A percentile compares a stretch with the other conserved stretches of the same genome.
Evolutionary conservation across 2,113 vertebrate species (phyloP).

Genomic region (Stictonetta naevosa): DNA sequence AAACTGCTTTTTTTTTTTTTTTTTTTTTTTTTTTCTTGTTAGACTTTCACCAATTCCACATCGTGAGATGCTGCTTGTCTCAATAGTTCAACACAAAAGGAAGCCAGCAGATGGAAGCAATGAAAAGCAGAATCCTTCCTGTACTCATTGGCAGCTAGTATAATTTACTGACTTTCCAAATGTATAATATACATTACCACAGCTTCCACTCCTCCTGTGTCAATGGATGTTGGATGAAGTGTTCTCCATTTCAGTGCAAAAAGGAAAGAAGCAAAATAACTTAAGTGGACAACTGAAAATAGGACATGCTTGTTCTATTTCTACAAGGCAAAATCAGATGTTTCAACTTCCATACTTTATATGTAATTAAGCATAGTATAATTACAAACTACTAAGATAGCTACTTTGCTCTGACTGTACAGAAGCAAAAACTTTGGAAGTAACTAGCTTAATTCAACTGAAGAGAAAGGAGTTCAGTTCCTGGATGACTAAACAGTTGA

Average conservation of each 20-base stretch:
- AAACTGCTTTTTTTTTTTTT: not conserved
- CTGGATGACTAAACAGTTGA: not conserved
- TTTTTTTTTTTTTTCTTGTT: not conserved
- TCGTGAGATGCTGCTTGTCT: not conserved
- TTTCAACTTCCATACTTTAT: not conserved
- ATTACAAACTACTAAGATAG: not conserved
- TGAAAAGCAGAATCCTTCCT: constrained; percentile 36
- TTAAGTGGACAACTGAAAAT: not conserved
- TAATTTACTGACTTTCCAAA: not conserved
- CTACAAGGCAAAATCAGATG: constrained; percentile 1
- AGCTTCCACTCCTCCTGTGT: not conserved
- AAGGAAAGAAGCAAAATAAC: not conserved
- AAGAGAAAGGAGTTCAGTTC: not conserved
- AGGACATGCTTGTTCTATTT: constrained; percentile 25
- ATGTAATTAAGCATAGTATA: not conserved
- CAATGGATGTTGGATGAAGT: not conserved
- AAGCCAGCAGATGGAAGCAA: constrained; percentile 55
- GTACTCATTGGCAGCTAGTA: not conserved
- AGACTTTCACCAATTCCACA: not conserved
- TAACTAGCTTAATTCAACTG: not conserved
- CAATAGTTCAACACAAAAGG: constrained; percentile 44
- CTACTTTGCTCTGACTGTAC: not conserved
- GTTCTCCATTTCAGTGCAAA: not conserved
- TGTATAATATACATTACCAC: not conserved
- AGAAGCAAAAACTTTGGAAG: not conserved